Evolutionary conservation across 2,113 vertebrate species (phyloP), one percentile per base, ranked within the genome.

Genomic region (Choloepus hoffmanni): DNA sequence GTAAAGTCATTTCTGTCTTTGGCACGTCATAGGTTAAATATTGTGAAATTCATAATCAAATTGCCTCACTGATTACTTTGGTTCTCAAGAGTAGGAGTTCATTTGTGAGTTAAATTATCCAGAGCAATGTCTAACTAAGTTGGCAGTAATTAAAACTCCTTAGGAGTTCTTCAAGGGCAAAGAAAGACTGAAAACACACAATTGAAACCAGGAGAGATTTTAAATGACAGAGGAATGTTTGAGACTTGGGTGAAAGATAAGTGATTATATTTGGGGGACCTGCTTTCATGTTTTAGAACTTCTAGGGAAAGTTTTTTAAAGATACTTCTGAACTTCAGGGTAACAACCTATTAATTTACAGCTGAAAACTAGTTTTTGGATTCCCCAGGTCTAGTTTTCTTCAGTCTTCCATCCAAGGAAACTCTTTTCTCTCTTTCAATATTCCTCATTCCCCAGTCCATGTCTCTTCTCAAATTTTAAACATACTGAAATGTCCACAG

Each of bases 101-200:
- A 45, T 43, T 62, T 89, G n/a, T 76, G 55, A 60, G 50, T 63
- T 21, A 74, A 40, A 58, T 55, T 53, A 18, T 28, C n/a, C 19
- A 26, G 36, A 53, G 4, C 16, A 19, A 10, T 23, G 15, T 55
- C 72, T 55, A 45, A 26, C 45, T 81, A 40, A 60, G 53, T 65
- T 85, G 67, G 26, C 65, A 24, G 36, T 76, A 65, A 73, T 48
- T 60, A 68, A 40, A 68, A 43, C n/a, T 63, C 87, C 78, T 21
- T 93, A 72, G 72, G 26, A 67, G 65, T 55, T 88, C 40, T 85
- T 89, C 36, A 95, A 95, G 40, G 88, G 40, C 48, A 68, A 74
- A 89, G 28, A 68, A 70, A 82, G 77, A 70, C 24, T 73, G 55
- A 93, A 84, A 90, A 48, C 19, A 50, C 14, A 7, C 16, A 15